Evolutionary conservation across 2,113 vertebrate genomes (phyloP).

Genomic region (Bubo bubo): DNA sequence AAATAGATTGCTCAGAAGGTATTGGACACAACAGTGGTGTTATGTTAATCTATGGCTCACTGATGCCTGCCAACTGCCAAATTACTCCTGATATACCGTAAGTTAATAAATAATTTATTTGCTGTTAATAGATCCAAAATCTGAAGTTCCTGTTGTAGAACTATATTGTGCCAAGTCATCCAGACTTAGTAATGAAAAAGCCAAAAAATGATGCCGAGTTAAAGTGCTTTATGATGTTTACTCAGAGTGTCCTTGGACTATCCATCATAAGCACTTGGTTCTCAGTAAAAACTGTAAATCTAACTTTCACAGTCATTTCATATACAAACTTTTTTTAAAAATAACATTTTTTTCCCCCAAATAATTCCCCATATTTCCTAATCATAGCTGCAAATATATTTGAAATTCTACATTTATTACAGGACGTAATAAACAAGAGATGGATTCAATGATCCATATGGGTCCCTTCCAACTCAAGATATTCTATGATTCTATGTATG

Average conservation of each 20-base stretch:
- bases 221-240: not conserved
- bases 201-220: not conserved
- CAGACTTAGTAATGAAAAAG: constrained; percentile 5
- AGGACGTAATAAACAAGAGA: not conserved
- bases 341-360: not conserved
- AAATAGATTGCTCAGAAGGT: not conserved
- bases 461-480: not conserved
- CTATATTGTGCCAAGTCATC: constrained; percentile 15
- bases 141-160: constrained; percentile 60
- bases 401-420: not conserved
- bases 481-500: not conserved
- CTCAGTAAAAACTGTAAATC: not conserved
- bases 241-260: not conserved
- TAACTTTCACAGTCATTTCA: not conserved
- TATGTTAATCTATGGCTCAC: constrained; percentile 9
- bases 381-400: not conserved
- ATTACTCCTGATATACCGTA: constrained; percentile 33
- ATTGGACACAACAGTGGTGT: not conserved
- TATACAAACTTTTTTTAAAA: not conserved
- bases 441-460: not conserved
- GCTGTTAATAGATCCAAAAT: constrained; percentile 60
- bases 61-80: constrained; percentile 51
- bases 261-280: not conserved
- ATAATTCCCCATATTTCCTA: not conserved
- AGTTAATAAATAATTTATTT: constrained; percentile 69